phyloP scores from a whole-genome alignment of 2,113 vertebrate species.

The Brachirus orientalis region DNA sequence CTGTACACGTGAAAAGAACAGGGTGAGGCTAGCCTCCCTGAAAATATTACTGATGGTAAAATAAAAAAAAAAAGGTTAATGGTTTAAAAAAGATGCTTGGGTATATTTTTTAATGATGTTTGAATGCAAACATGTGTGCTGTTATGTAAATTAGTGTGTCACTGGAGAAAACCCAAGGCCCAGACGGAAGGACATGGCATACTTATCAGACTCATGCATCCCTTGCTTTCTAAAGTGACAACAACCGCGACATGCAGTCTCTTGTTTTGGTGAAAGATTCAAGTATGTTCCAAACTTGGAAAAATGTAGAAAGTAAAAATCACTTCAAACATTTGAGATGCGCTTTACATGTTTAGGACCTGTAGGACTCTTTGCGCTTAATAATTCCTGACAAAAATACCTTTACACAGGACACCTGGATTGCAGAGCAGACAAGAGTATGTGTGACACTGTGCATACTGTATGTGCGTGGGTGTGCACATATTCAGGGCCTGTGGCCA shows the following conservation, averaged over 20 bases:
- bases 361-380: neutral
- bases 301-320: no score
- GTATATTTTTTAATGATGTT: no score
- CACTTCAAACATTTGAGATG: no score
- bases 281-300: no score
- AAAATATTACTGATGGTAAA: constrained; percentile 54
- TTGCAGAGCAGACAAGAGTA: neutral
- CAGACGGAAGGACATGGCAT: neutral
- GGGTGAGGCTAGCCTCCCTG: constrained; percentile 37
- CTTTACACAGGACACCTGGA: constrained; percentile 12
- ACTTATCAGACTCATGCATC: no score
- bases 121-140: no score
- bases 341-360: no score
- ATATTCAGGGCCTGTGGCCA: constrained; percentile 8
- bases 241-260: no score
- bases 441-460: neutral
- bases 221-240: no score
- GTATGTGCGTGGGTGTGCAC: constrained; percentile 17
- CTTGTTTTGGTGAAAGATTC: no score
- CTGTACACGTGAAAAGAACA: constrained; percentile 29
- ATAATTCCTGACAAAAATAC: constrained; percentile 20
- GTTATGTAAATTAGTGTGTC: no score
- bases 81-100: constrained; percentile 12
- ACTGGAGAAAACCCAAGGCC: neutral
- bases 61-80: constrained; percentile 51